A percentile compares a stretch with the other conserved stretches of the same genome.
Evolutionary conservation across 2,113 vertebrate genomes (phyloP).

Genomic region (Sinocyclocheilus rhinocerous): DNA sequence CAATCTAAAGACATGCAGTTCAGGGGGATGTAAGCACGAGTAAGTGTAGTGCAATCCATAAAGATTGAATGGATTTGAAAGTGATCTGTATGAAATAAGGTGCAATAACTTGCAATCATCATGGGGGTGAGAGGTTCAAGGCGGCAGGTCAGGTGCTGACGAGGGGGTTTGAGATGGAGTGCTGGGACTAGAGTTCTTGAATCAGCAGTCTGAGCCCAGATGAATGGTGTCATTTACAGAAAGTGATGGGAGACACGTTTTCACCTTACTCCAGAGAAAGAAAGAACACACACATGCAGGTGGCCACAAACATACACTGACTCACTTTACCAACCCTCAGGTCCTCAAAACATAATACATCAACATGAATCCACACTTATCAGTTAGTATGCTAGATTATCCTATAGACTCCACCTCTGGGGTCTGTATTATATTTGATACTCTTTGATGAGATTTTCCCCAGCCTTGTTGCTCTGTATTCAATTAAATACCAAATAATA

Average conservation of each 20-base stretch:
- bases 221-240: constrained; percentile 56
- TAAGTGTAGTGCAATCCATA: constrained; percentile 16
- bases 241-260: constrained; percentile 36
- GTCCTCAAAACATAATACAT: not conserved
- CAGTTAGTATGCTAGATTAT: too few species aligned
- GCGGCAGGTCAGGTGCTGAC: constrained; percentile 31
- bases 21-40: not conserved
- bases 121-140: constrained; percentile 9
- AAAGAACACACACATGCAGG: not conserved
- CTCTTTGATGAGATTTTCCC: too few species aligned
- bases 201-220: constrained; percentile 49
- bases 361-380: not conserved
- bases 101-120: constrained; percentile 32
- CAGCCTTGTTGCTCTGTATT: too few species aligned
- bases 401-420: too few species aligned
- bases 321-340: not conserved
- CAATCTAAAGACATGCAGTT: not conserved
- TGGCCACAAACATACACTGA: not conserved
- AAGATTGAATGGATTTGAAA: not conserved
- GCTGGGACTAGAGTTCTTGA: constrained; percentile 25
- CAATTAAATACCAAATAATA: too few species aligned
- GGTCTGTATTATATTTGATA: too few species aligned
- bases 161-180: constrained; percentile 8
- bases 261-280: not conserved
- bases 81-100: constrained; percentile 29